Evolutionary conservation across 2,797 vertebrate genomes (phyloP).

Genomic region (Tokudaia muenninki): DNA sequence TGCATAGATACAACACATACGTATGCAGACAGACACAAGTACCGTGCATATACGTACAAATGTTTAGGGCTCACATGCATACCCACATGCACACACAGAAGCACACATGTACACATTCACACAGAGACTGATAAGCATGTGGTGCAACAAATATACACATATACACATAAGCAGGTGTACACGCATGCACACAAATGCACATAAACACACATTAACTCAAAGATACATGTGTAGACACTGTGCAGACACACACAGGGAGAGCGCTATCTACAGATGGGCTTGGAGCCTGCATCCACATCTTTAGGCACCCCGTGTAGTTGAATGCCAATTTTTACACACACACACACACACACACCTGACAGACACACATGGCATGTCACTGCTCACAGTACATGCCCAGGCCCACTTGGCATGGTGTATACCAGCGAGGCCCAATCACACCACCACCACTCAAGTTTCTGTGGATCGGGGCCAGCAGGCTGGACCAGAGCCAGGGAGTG

Average conservation of each 20-base stretch:
- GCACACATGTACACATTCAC: not conserved
- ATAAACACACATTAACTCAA: not conserved
- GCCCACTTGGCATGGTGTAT: not conserved
- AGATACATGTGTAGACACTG: not conserved
- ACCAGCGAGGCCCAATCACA: not conserved
- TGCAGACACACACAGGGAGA: no score
- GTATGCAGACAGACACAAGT: not conserved
- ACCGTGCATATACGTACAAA: not conserved
- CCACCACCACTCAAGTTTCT: constrained; percentile 33
- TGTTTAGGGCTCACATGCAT: not conserved
- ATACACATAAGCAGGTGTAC: not conserved
- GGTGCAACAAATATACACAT: not conserved
- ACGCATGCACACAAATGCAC: not conserved
- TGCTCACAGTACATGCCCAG: not conserved
- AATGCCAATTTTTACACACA: not conserved
- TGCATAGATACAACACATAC: not conserved
- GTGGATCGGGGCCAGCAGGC: constrained; percentile 51
- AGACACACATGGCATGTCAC: not conserved
- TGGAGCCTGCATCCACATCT: not conserved
- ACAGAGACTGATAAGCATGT: not conserved
- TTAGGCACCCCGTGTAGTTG: accelerated
- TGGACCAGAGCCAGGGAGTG: constrained; percentile 69
- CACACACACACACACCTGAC: not conserved
- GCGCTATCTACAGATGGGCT: not conserved
- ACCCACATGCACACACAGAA: not conserved